Evolutionary conservation across 2,888 invertebrate genomes (phyloP).

Genomic region (Tuta absoluta): DNA sequence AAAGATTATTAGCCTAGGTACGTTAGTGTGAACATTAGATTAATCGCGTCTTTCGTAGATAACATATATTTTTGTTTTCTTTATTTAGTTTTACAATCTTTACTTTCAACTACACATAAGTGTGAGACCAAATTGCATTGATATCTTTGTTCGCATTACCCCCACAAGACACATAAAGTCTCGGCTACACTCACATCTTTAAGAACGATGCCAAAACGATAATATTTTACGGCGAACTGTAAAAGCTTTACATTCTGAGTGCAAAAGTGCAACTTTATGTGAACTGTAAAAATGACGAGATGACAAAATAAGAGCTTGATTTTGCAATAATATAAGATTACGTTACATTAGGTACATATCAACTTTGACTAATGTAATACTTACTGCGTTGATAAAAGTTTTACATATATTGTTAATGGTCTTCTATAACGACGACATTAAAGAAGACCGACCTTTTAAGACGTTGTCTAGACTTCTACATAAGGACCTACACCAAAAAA

Average conservation of each 20-base stretch:
- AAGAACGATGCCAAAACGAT: slow-evolving; percentile 15
- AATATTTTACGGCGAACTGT: slow-evolving; percentile 41
- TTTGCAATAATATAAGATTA: background rate
- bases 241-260: slow-evolving; percentile 39
- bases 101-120: too few relatives aligned
- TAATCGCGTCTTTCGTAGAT: too few relatives aligned
- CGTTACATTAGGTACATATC: background rate
- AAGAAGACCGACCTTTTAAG: too few relatives aligned
- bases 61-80: too few relatives aligned
- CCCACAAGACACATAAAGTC: slow-evolving; percentile 15
- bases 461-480: too few relatives aligned
- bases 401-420: background rate
- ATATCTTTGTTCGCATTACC: background rate
- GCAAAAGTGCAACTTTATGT: slow-evolving; percentile 17
- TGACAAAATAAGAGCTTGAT: slow-evolving; percentile 4
- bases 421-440: too few relatives aligned
- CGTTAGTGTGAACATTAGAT: too few relatives aligned
- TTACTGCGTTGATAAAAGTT: background rate
- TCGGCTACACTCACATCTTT: slow-evolving; percentile 12
- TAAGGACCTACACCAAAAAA: too few relatives aligned
- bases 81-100: too few relatives aligned
- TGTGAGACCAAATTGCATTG: slow-evolving; percentile 6
- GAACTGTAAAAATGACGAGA: slow-evolving; percentile 7
- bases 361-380: too few relatives aligned
- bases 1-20: too few relatives aligned